Percentiles rank a stretch among this genome's conserved stretches.
phyloP scores from a whole-genome alignment of 2,888 invertebrate genomes.

The Trachelus iudaicus region DNA sequence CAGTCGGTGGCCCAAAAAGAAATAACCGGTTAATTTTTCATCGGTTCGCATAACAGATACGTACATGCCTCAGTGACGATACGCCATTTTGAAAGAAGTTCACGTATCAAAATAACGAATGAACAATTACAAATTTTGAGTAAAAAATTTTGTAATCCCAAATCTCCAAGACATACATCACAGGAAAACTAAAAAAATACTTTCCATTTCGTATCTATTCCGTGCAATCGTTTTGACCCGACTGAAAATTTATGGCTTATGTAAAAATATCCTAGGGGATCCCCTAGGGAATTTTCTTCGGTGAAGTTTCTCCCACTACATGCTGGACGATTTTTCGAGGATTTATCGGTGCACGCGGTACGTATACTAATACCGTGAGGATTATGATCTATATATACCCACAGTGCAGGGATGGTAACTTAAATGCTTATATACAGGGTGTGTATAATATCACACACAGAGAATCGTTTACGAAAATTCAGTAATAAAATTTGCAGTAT shows the following conservation, averaged over 20 bases:
- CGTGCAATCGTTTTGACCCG: neutral
- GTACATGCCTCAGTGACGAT: neutral
- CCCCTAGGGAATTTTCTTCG: neutral
- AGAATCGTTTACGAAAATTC: neutral
- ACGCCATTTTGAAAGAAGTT: neutral
- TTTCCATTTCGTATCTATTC: neutral
- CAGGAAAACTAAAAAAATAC: neutral
- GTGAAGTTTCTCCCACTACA: neutral
- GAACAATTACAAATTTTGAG: neutral
- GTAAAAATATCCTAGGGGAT: neutral
- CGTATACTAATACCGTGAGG: neutral
- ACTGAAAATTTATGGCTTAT: neutral
- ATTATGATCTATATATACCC: neutral
- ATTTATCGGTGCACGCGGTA: neutral
- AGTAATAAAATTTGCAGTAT: neutral
- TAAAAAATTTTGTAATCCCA: neutral
- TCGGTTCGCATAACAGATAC: neutral
- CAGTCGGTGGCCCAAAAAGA: neutral
- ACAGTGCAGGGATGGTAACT: neutral
- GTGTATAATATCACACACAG: neutral
- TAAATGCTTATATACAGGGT: neutral
- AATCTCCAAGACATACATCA: neutral
- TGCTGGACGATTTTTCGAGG: neutral
- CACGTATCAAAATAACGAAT: neutral
- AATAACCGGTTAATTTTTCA: constrained; percentile 1